Evolutionary conservation across 2,888 invertebrate genomes (phyloP).

Genomic region (Diloba caeruleocephala): DNA sequence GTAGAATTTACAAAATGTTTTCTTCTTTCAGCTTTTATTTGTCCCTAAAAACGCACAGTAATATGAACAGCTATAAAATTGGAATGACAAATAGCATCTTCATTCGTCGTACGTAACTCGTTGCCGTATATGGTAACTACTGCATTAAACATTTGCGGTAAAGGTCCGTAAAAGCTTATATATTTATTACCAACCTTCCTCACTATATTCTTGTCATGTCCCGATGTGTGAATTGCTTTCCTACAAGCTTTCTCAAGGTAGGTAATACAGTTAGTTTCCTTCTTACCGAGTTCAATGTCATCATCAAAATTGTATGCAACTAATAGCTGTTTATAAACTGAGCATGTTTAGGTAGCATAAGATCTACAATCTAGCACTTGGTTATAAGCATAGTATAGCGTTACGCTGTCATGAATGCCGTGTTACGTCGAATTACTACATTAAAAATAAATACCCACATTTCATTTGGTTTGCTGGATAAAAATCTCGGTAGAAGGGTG

Average conservation of each 20-base stretch:
- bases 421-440: slow-evolving; percentile 68
- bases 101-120: slow-evolving; percentile 46
- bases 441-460: slow-evolving; percentile 70
- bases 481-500: slow-evolving; percentile 61
- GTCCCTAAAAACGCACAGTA: slow-evolving; percentile 26
- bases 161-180: slow-evolving; percentile 57
- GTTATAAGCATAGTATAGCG: slow-evolving; percentile 35
- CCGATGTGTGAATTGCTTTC: slow-evolving; percentile 62
- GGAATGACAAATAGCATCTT: slow-evolving; percentile 47
- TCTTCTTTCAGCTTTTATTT: slow-evolving; percentile 2
- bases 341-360: slow-evolving; percentile 30
- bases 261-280: slow-evolving; percentile 70
- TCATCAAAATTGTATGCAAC: slow-evolving; percentile 35
- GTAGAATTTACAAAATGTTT: too few relatives aligned
- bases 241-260: slow-evolving; percentile 66
- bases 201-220: slow-evolving; percentile 64
- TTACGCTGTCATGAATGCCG: slow-evolving; percentile 51
- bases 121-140: slow-evolving; percentile 43
- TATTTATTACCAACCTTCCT: slow-evolving; percentile 61
- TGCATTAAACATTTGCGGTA: slow-evolving; percentile 63
- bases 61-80: slow-evolving; percentile 21
- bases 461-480: slow-evolving; percentile 75
- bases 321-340: slow-evolving; percentile 40
- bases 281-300: slow-evolving; percentile 61
- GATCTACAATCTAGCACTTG: slow-evolving; percentile 26